phyloP scores from a whole-genome alignment of 2,888 invertebrate species.

The Sarcophaga carnaria region DNA sequence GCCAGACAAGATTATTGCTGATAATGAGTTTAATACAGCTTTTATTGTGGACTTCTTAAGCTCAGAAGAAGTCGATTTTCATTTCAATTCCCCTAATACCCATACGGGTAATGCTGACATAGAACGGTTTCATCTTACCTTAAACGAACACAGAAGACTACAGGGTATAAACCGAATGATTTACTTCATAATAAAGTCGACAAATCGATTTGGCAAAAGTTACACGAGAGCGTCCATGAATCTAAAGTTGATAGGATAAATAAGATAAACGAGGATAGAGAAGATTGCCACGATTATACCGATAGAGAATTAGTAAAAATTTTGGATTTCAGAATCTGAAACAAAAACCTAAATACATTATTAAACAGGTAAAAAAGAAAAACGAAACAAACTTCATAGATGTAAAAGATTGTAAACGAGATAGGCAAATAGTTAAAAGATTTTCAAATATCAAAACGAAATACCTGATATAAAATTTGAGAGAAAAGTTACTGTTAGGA shows the following conservation, averaged over 20 bases:
- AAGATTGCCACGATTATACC: slow-evolving; percentile 24
- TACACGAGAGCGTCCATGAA: slow-evolving; percentile 32
- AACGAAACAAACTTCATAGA: slow-evolving; percentile 55
- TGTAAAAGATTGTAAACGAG: slow-evolving; percentile 57
- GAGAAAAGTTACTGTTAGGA: slow-evolving; percentile 52
- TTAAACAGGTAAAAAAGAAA: slow-evolving; percentile 59
- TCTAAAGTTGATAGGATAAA: slow-evolving; percentile 32
- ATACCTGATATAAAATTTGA: slow-evolving; percentile 50
- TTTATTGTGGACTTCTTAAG: slow-evolving; percentile 4
- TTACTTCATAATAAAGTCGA: slow-evolving; percentile 55
- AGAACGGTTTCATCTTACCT: slow-evolving; percentile 55
- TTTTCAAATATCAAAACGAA: slow-evolving; percentile 60
- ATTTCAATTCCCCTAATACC: slow-evolving; percentile 22
- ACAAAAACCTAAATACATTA: slow-evolving; percentile 56
- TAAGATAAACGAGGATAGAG: slow-evolving; percentile 43
- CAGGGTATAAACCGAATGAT: slow-evolving; percentile 57
- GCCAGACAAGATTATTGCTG: slow-evolving; percentile 46
- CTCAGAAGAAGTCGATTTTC: slow-evolving; percentile 15
- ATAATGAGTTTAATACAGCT: background rate
- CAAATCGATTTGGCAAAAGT: slow-evolving; percentile 47
- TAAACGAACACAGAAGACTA: slow-evolving; percentile 61
- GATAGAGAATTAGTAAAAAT: slow-evolving; percentile 64
- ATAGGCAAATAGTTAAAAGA: slow-evolving; percentile 62
- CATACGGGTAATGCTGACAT: slow-evolving; percentile 50
- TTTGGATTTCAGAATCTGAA: slow-evolving; percentile 65